Evolutionary conservation across 1,140 invertebrate genomes (phyloP).

Genomic region (Temnothorax curvispinosus): DNA sequence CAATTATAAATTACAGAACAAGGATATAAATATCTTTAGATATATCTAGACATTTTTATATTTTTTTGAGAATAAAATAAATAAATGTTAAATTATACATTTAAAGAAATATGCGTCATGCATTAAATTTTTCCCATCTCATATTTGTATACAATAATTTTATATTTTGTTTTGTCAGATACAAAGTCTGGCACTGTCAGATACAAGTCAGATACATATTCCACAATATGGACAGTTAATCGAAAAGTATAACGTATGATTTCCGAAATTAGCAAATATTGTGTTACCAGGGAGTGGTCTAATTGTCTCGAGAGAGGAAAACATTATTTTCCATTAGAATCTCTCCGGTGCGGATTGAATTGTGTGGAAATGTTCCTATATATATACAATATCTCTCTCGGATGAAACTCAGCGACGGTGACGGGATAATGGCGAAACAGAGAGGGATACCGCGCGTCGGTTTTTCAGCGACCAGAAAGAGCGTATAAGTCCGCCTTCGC

Average conservation of each 20-base stretch:
- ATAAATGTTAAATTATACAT: not conserved
- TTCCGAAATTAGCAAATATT: slow-evolving; percentile 19
- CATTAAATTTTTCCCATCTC: not conserved
- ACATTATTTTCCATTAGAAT: slow-evolving; percentile 43
- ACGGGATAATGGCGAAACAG: slow-evolving; percentile 49
- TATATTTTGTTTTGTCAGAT: not conserved
- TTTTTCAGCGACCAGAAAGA: slow-evolving; percentile 56
- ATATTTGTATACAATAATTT: not conserved
- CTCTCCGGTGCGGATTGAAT: slow-evolving; percentile 31
- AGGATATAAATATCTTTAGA: not conserved
- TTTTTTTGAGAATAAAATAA: not conserved
- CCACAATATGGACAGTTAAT: not conserved
- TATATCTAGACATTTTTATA: not conserved
- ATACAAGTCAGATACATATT: not conserved
- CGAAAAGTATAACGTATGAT: not conserved
- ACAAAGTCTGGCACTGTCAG: no score
- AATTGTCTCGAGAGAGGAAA: not conserved
- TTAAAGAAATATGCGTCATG: not conserved
- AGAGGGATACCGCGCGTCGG: slow-evolving; percentile 34
- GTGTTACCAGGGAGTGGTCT: not conserved
- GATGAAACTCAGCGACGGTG: slow-evolving; percentile 10
- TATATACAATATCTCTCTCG: not conserved
- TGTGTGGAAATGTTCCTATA: slow-evolving; percentile 17
- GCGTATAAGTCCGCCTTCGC: slow-evolving; percentile 58
- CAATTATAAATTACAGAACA: not conserved